Conservation (phyloP, 37 sponge, comb jelly and placozoan genomes). For the Ianthella basta region DNA sequence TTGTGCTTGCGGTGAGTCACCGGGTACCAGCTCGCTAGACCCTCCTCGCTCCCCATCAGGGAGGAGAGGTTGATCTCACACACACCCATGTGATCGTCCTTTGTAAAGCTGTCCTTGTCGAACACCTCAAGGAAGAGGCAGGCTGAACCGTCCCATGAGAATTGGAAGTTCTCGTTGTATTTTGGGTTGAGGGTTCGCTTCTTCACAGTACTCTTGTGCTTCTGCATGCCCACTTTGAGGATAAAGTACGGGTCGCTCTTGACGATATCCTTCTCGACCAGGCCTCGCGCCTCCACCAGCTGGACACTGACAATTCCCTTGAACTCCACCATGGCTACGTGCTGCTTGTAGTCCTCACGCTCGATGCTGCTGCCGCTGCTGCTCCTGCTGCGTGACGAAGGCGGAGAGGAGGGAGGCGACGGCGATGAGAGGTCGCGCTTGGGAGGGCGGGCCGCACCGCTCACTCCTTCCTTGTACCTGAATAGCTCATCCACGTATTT, state of each 20-base stretch:
- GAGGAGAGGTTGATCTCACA: slow-evolving; percentile 46
- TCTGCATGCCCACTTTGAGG: slow-evolving; percentile 68
- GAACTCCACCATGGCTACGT: slow-evolving; percentile 77
- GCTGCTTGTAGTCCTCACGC: background rate
- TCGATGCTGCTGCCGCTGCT: slow-evolving; percentile 12
- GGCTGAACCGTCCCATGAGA: slow-evolving; percentile 84
- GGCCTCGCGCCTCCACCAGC: slow-evolving; percentile 50
- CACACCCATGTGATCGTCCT: slow-evolving; percentile 83
- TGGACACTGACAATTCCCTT: slow-evolving; percentile 71
- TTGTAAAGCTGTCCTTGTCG: slow-evolving; percentile 75
- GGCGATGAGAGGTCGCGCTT: slow-evolving; percentile 34
- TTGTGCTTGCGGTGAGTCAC: slow-evolving; percentile 68
- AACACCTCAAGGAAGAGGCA: slow-evolving; percentile 63
- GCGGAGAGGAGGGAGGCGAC: background rate
- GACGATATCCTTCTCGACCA: slow-evolving; percentile 67
- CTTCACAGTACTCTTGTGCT: slow-evolving; percentile 64
- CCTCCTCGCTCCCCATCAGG: slow-evolving; percentile 28
- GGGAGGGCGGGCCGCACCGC: slow-evolving; percentile 44
- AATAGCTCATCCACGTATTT: slow-evolving; percentile 80
- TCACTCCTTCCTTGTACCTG: slow-evolving; percentile 27
- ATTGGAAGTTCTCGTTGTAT: slow-evolving; percentile 78
- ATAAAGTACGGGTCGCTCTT: slow-evolving; percentile 79
- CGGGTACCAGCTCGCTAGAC: slow-evolving; percentile 59
- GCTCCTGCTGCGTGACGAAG: background rate
- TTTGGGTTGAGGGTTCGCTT: slow-evolving; percentile 61